Evolutionary conservation across 2,113 vertebrate species (phyloP).

Genomic region (Rostratula benghalensis): DNA sequence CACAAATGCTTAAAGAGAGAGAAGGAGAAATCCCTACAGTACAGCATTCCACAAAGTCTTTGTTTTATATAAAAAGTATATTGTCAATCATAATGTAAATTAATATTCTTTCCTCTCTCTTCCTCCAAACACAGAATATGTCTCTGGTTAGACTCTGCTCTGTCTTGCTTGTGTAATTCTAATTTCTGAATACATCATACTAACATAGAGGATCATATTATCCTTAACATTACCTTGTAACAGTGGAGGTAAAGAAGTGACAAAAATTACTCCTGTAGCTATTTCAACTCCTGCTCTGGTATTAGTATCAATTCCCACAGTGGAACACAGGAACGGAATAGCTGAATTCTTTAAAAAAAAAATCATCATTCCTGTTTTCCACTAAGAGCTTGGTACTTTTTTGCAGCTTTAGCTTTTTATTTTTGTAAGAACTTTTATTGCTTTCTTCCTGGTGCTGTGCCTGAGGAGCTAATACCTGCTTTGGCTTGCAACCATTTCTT

Average conservation of each 20-base stretch:
- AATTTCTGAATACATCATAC: background rate
- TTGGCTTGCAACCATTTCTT: background rate
- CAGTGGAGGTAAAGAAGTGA: background rate
- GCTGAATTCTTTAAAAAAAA: background rate
- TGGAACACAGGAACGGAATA: background rate
- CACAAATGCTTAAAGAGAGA: background rate
- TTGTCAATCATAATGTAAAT: background rate
- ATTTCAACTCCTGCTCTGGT: background rate
- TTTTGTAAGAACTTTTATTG: background rate
- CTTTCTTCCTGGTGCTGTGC: background rate
- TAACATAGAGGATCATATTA: background rate
- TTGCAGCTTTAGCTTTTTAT: background rate
- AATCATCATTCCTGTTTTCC: background rate
- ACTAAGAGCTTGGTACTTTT: background rate
- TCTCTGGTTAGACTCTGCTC: background rate
- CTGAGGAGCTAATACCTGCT: background rate
- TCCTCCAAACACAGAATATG: background rate
- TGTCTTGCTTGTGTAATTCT: background rate
- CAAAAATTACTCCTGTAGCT: background rate
- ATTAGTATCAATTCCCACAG: background rate
- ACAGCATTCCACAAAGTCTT: background rate
- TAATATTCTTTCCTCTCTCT: background rate
- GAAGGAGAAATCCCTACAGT: background rate
- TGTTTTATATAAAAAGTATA: background rate
- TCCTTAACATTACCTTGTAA: too few species aligned